Evolutionary conservation across 2,113 vertebrate genomes (phyloP).

Genomic region (Epinephelus moara): DNA sequence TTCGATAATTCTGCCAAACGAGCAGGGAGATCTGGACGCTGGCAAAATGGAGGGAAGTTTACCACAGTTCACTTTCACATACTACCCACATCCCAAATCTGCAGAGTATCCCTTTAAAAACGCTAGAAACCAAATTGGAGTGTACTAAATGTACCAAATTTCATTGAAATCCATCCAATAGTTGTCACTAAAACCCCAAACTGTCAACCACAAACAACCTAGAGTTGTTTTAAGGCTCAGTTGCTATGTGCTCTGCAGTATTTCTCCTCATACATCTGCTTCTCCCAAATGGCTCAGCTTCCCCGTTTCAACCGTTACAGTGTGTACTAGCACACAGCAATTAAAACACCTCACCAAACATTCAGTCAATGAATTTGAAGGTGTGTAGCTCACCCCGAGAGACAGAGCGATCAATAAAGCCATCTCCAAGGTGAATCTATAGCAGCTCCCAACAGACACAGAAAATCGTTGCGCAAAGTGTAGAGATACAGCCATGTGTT

Average conservation of each 20-base stretch:
- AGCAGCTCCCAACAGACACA: constrained; percentile 37
- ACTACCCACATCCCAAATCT: no score
- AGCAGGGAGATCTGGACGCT: no score
- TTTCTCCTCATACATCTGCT: constrained; percentile 6
- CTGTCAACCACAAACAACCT: neutral
- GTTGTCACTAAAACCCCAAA: neutral
- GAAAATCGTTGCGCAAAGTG: constrained; percentile 1
- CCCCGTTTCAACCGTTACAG: constrained; percentile 21
- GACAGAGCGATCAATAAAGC: constrained; percentile 55
- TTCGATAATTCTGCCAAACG: no score
- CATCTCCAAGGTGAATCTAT: constrained; percentile 65
- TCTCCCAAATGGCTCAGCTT: constrained; percentile 38
- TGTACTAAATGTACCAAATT: neutral
- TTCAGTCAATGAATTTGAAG: constrained; percentile 50
- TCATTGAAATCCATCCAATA: neutral
- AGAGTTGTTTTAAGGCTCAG: constrained; percentile 3
- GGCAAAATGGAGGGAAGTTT: no score
- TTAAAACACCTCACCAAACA: constrained; percentile 47
- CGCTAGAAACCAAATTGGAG: no score
- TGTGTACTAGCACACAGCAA: constrained; percentile 43
- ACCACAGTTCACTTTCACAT: no score
- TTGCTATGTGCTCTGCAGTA: constrained; percentile 15
- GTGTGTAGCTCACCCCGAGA: constrained; percentile 21
- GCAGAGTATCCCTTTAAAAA: neutral
- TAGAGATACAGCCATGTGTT: constrained; percentile 2